Base-by-base conservation (phyloP, 2,113 vertebrate species). In the Ginglymostoma cirratum region DNA sequence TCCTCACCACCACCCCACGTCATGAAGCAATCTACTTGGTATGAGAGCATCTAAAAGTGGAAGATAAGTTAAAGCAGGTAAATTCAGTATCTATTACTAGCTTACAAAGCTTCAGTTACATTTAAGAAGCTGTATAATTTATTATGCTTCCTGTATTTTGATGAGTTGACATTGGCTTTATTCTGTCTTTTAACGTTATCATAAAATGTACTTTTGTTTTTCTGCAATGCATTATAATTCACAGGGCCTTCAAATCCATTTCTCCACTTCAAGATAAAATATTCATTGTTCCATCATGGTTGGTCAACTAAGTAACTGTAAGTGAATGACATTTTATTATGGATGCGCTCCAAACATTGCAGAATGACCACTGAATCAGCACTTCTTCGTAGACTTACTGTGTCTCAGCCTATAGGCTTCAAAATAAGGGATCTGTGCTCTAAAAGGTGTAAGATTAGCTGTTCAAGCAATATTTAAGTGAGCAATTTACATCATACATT, bases 291-390 rank as follows among this genome's bases (percentile, higher is more conserved):
- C 69, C 45, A 95, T 76, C 42, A 95, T 52, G 69, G 94, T 52
- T 52, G 30, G 94, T 76, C 94, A 95, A 76, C 69, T 95, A 72
- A 52, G 67, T 70, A 95, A 72, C 69, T 76, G 27, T 95, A 72
- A 95, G 67, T 95, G 94, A 95, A 95, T 95, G 94, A 72, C 94
- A 72, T 94, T 69, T 95, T 95, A 95, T 95, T 95, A 76, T 72
- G 42, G 69, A 95, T 95, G 94, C 24, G 5, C 69, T 76, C 69
- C 27, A 52, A 34, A 95, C 70, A 76, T 52, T 95, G 67, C 14
- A 52, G 24, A 48, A 76, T 48, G 69, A 66, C 45, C 69, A 12
- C 69, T 95, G 69, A 27, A 48, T 95, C 94, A 95, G 45, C 69
- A 95, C 23, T 72, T 95, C 45, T 95, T 48, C 66, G 34, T 4